Base-by-base conservation (phyloP, 2,113 vertebrate species). In the Danio rerio region DNA sequence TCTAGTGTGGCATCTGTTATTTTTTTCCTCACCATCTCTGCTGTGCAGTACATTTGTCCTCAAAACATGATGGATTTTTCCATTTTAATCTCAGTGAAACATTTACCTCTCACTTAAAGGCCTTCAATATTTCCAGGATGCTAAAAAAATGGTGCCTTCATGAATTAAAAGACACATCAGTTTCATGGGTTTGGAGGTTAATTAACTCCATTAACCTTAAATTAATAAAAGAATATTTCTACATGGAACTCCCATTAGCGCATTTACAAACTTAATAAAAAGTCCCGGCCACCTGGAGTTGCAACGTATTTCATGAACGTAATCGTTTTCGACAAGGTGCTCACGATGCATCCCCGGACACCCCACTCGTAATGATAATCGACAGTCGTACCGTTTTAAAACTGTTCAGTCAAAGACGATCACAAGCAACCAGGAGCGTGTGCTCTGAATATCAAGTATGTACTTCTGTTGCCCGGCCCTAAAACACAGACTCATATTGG, bases 171-270 rank as follows among this genome's bases (percentile, higher is more conserved):
- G 6, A 80, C 31, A 71, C 53, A 81, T 83, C 9, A 59, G 78
- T 47, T 65, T 58, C 8, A 31, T 13, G 9, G 71, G 31, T 7
- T 78, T 81, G 18, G 43, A 81, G 72, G 74, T 78, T 78, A 62
- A 86, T 86, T 74, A 69, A 55, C 63, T 76, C 53, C 70, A 83
- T 83, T 81, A 84, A 78, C 80, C 58, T 66, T 47, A 50, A 77
- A 77, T 76, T 56, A 81, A 62, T 71, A 69, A 78, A 84, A 65
- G 0, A 74, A 69, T 42, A 68, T 74, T 65, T 56, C 7, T 49
- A 45, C 10, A 5, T 49, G 58, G 15, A 84, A 68, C 21, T 43
- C 73, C 9, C 1, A 50, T 68, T 52, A 59, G 31, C 2, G 40
- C 16, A 21, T 81, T 77, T 66, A 76, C 63, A 80, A 45, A 75